A percentile compares a stretch with the other conserved stretches of the same genome.
Evolutionary conservation across 2,113 vertebrate genomes (phyloP).

Genomic region (Beaufortia kweichowensis): DNA sequence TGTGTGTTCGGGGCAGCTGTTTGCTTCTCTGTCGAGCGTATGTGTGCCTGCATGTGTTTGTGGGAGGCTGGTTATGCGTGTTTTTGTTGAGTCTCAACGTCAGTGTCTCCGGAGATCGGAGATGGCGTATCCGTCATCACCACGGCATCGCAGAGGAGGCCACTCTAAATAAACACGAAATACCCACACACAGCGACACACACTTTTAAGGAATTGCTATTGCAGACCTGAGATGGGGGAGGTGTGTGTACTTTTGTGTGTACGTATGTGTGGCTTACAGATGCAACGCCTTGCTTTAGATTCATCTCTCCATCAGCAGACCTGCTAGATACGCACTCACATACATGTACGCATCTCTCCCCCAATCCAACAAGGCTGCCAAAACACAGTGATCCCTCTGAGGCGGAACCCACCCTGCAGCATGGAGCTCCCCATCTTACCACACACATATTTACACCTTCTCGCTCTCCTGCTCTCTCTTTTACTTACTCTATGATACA

Average conservation of each 20-base stretch:
- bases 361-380: slow-evolving; percentile 60
- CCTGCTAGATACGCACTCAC: slow-evolving; percentile 9
- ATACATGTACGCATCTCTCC: slow-evolving; percentile 17
- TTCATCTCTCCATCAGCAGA: slow-evolving; percentile 20
- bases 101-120: slow-evolving; percentile 52
- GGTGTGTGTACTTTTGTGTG: slow-evolving; percentile 22
- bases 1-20: background rate
- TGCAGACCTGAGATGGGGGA: slow-evolving; percentile 37
- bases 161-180: slow-evolving; percentile 67
- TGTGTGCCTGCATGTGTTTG: slow-evolving; percentile 65
- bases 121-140: slow-evolving; percentile 62
- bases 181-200: slow-evolving; percentile 31
- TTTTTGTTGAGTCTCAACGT: slow-evolving; percentile 44
- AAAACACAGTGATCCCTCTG: slow-evolving; percentile 65
- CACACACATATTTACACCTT: slow-evolving; percentile 28
- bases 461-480: background rate
- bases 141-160: slow-evolving; percentile 27
- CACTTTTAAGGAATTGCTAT: slow-evolving; percentile 38
- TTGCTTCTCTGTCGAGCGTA: slow-evolving; percentile 3
- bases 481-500: slow-evolving; percentile 12
- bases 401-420: slow-evolving; percentile 61
- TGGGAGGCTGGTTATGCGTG: slow-evolving; percentile 57
- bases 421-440: slow-evolving; percentile 14
- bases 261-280: slow-evolving; percentile 10
- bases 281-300: slow-evolving; percentile 33